Evolutionary conservation across 2,113 vertebrate species (phyloP).

Genomic region (Raja brachyura): DNA sequence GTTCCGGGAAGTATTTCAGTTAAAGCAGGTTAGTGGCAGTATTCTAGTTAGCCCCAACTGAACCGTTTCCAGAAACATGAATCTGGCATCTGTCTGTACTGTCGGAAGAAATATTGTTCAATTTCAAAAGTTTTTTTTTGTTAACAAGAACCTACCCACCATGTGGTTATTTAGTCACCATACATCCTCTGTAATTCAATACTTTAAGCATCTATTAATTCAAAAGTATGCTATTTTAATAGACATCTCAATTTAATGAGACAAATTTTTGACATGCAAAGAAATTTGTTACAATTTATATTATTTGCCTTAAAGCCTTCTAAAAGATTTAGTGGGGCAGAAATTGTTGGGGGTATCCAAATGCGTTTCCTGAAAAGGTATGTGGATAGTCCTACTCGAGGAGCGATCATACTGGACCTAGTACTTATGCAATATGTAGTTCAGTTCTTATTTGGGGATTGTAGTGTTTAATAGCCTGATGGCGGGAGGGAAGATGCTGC

Average conservation of each 20-base stretch:
- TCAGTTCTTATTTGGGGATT: too few species aligned
- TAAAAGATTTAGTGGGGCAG: too few species aligned
- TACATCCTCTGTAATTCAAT: not conserved
- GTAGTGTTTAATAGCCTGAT: too few species aligned
- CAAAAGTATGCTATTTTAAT: not conserved
- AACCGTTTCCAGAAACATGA: not conserved
- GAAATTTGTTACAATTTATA: too few species aligned
- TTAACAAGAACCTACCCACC: not conserved
- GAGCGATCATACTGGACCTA: too few species aligned
- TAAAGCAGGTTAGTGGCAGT: not conserved
- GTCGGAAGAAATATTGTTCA: not conserved
- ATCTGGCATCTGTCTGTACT: not conserved
- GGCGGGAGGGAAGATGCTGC: too few species aligned
- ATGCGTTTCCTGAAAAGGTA: too few species aligned
- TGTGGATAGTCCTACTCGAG: too few species aligned
- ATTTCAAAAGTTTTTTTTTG: not conserved
- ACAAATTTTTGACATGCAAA: not conserved
- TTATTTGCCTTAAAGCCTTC: too few species aligned
- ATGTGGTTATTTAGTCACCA: not conserved
- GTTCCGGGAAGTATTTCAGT: not conserved
- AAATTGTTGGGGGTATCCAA: too few species aligned
- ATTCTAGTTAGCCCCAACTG: not conserved
- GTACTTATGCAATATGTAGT: too few species aligned
- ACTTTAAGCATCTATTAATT: not conserved
- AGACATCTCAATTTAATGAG: too few species aligned